Base-by-base conservation (phyloP, 2,797 vertebrate species). In the Hippopotamyrus pictus region DNA sequence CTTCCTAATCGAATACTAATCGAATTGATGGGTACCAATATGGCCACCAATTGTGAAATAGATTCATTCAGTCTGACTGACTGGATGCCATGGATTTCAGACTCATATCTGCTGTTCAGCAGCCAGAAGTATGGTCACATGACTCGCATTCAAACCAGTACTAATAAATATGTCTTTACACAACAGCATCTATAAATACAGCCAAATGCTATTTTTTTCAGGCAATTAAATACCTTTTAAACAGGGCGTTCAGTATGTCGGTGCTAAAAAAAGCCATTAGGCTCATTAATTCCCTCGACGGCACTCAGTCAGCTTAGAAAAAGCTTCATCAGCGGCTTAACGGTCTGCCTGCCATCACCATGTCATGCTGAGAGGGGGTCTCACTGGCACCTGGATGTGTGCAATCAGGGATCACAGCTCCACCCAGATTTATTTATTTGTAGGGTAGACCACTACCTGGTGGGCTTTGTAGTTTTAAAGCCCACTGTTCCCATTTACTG, bases 141-240 rank as follows among this genome's bases (percentile, higher is more conserved):
- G 65, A 37, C 12, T 37, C 29, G 14, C 29, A 62, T n/a, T 73
- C 12, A 37, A 73, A 73, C 65, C 65, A 37, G 65, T 17, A 37
- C 0, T 12, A 17, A 73, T 73, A 73, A 37, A 73, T 17, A 11
- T 17, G 12, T 73, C 65, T 33, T 37, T 73, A 73, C 4, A 73
- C 65, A 73, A 73, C 65, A 79, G 73, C 73, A 79, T 79, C 41
- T 79, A 44, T 41, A 79, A 79, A 79, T 79, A 44, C 73, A 79
- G 73, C 14, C 17, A 79, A 37, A 46, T 41, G 17, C 41, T 46
- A 44, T 44, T 79, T 79, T 76, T 79, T 79, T 19, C 73, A 44
- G 73, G 73, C 73, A 79, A 79, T 79, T 79, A 73, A 73, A 37
- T 79, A 79, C 37, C 41, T 41, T 79, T 79, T 44, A 41, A 79